Conservation (phyloP, 2,113 vertebrate species). For the Clarias magur region DNA sequence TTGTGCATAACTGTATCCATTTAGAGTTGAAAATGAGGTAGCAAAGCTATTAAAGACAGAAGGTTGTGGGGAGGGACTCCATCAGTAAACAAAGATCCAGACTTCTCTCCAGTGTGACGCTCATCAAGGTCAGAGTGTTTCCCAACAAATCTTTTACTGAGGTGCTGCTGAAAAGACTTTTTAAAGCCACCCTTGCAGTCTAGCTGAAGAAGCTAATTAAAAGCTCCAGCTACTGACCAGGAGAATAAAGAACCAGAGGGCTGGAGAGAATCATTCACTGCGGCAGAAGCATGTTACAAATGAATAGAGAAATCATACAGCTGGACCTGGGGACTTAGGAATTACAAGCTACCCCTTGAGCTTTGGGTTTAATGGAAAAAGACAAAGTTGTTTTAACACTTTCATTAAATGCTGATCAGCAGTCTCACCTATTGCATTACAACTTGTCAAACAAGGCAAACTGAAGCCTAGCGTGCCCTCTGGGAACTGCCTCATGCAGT, state of each 20-base stretch:
- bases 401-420: slow-evolving; percentile 30
- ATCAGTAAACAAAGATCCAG: neutral
- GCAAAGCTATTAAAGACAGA: neutral
- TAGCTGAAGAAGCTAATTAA: slow-evolving; percentile 58
- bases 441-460: slow-evolving; percentile 8
- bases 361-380: slow-evolving; percentile 23
- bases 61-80: neutral
- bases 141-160: neutral
- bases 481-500: slow-evolving; percentile 4
- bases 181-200: slow-evolving; percentile 27
- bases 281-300: slow-evolving; percentile 43
- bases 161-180: neutral
- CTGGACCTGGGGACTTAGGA: neutral
- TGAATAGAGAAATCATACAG: slow-evolving; percentile 21
- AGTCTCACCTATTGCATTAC: slow-evolving; percentile 11
- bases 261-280: slow-evolving; percentile 50
- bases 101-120: neutral
- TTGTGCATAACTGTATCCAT: neutral
- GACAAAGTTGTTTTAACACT: slow-evolving; percentile 15
- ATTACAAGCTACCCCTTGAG: neutral
- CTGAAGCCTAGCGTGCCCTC: neutral
- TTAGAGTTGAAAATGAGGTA: neutral
- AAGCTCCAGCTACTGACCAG: slow-evolving; percentile 58
- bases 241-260: slow-evolving; percentile 53
- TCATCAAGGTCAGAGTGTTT: slow-evolving; percentile 1